A percentile compares a stretch with the other conserved stretches of the same genome.
Evolutionary conservation across 2,113 vertebrate genomes (phyloP).

Genomic region (Ammospiza caudacuta): DNA sequence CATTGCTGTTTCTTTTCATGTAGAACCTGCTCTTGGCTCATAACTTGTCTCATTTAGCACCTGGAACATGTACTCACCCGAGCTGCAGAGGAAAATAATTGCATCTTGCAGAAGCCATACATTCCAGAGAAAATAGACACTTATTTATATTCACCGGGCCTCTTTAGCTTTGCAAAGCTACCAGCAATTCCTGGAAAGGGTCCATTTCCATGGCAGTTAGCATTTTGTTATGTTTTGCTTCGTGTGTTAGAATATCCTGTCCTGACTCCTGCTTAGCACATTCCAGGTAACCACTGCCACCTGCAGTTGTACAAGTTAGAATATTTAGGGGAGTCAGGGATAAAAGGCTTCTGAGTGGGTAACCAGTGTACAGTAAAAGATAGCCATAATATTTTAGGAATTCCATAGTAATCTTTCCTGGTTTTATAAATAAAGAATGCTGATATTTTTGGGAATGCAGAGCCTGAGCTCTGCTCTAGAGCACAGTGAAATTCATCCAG

Average conservation of each 20-base stretch:
- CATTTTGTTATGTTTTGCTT: background rate
- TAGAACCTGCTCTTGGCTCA: background rate
- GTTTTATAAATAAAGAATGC: background rate
- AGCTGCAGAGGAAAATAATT: conserved; percentile 21
- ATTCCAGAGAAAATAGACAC: background rate
- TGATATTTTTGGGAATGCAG: background rate
- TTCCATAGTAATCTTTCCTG: background rate
- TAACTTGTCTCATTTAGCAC: conserved; percentile 40
- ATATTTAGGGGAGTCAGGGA: background rate
- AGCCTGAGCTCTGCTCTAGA: background rate
- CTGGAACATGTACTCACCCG: conserved; percentile 13
- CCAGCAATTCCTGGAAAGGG: background rate
- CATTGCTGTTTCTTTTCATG: conserved; percentile 29
- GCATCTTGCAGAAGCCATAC: conserved; percentile 14
- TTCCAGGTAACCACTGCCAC: background rate
- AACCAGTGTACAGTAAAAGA: background rate
- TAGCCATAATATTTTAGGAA: background rate
- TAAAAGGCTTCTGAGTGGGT: background rate
- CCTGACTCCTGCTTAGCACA: background rate
- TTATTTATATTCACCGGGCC: background rate
- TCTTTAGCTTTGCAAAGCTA: conserved; percentile 42
- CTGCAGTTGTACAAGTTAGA: background rate
- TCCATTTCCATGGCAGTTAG: background rate
- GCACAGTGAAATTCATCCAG: background rate
- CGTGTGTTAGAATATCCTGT: background rate